Conservation (phyloP, 1,140 invertebrate species). For the Eriocheir sinensis region DNA sequence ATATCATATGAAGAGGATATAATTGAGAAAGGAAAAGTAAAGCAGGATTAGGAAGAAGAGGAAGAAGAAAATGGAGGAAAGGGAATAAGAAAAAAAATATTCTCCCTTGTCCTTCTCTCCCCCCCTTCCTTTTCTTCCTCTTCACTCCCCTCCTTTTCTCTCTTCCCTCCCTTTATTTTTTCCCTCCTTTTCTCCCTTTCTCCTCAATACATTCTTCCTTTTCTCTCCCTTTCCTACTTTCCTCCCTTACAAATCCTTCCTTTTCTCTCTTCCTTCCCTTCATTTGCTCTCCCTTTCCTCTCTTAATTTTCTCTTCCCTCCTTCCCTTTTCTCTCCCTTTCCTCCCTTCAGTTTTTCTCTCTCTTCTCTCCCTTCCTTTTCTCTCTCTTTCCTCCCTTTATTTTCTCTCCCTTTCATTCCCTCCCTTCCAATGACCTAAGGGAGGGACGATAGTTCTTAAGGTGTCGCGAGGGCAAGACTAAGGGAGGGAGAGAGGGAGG, state of each 20-base stretch:
- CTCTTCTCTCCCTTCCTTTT: background rate
- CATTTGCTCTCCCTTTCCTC: background rate
- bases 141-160: background rate
- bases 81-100: too few species aligned
- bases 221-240: slow-evolving; percentile 23
- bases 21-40: too few species aligned
- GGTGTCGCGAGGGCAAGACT: background rate
- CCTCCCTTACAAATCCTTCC: slow-evolving; percentile 20
- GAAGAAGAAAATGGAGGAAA: too few species aligned
- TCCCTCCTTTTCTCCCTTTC: too few species aligned
- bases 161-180: background rate
- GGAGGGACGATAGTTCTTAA: too few species aligned
- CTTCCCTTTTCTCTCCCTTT: too few species aligned
- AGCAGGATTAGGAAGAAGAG: too few species aligned
- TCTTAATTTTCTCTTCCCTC: too few species aligned
- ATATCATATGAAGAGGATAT: too few species aligned
- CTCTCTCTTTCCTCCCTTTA: slow-evolving; percentile 18
- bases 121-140: background rate
- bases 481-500: slow-evolving; percentile 8
- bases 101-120: background rate
- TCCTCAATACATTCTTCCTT: too few species aligned
- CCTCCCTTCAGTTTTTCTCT: too few species aligned
- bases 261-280: background rate
- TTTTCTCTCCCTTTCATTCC: background rate
- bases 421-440: background rate